Conservation (phyloP, 2,888 invertebrate species). For the Netelia inedita region DNA sequence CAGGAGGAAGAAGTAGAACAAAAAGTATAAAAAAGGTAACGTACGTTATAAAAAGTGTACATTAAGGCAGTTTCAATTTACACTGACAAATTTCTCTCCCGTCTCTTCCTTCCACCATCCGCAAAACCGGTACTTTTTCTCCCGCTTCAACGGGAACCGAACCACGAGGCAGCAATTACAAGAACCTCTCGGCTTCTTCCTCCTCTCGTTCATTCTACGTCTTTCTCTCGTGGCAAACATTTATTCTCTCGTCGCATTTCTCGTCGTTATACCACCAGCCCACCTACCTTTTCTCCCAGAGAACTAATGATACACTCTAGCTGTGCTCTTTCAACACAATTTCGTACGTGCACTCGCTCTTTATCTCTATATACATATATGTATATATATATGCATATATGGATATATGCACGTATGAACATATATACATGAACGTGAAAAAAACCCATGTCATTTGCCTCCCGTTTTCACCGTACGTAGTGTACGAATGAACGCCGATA, state of each 20-base stretch:
- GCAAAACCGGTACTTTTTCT: constrained; percentile 34
- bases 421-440: background rate
- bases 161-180: constrained; percentile 44
- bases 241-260: constrained; percentile 31
- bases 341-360: background rate
- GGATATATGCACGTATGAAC: no score
- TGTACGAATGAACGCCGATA: background rate
- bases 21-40: constrained; percentile 7
- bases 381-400: background rate
- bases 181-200: constrained; percentile 26
- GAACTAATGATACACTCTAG: constrained; percentile 53
- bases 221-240: constrained; percentile 12
- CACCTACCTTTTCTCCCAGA: background rate
- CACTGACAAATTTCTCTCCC: constrained; percentile 39
- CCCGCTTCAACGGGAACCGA: constrained; percentile 7
- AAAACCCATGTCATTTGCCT: background rate
- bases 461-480: background rate
- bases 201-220: background rate
- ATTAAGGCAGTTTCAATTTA: constrained; percentile 52
- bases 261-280: constrained; percentile 9
- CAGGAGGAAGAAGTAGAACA: background rate
- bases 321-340: constrained; percentile 33
- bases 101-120: background rate
- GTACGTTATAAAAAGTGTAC: constrained; percentile 18
- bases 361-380: background rate